Evolutionary conservation across 1,140 invertebrate genomes (phyloP).

Genomic region (Drosophila parvula): DNA sequence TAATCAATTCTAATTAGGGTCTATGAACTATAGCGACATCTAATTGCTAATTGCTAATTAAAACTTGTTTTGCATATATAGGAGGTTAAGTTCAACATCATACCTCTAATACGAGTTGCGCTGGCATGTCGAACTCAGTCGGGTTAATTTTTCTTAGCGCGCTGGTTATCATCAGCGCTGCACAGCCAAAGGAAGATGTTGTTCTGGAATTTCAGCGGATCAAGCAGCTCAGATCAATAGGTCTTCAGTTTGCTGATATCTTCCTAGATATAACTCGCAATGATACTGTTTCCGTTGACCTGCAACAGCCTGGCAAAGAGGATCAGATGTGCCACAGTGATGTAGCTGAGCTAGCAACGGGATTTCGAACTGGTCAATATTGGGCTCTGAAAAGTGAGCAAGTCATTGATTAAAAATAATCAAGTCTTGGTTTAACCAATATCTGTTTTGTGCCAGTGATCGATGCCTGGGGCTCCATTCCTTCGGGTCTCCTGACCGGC

Average conservation of each 20-base stretch:
- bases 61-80: neutral
- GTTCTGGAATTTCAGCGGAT: constrained; percentile 5
- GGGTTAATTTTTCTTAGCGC: neutral
- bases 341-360: neutral
- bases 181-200: neutral
- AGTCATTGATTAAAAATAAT: neutral
- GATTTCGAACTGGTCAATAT: neutral
- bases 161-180: neutral
- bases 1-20: too few relatives aligned
- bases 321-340: constrained; percentile 11
- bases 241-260: constrained; percentile 28
- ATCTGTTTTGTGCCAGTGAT: constrained; percentile 37
- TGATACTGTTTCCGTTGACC: neutral
- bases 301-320: neutral
- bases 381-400: constrained; percentile 14
- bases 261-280: constrained; percentile 20
- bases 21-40: too few relatives aligned
- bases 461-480: constrained; percentile 51
- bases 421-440: neutral
- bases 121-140: constrained; percentile 9
- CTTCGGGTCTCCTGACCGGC: constrained; percentile 14
- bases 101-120: neutral
- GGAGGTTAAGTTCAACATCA: neutral
- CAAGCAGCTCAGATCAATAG: constrained; percentile 11
- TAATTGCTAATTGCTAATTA: too few relatives aligned